Conservation (phyloP, 1,140 invertebrate species). For the Proctacanthus coquilletti region DNA sequence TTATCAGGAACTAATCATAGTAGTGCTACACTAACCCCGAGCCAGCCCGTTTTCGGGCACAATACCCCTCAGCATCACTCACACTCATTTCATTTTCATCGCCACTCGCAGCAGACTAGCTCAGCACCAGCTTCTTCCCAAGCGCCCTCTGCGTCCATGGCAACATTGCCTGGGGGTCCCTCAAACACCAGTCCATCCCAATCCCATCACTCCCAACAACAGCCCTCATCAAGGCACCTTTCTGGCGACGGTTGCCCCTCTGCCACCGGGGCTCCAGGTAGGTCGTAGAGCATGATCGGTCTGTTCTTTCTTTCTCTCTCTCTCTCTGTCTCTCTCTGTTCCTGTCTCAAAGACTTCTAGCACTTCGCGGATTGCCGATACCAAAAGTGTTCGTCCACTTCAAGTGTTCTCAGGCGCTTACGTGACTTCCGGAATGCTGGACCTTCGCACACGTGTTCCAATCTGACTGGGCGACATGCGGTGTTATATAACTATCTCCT, state of each 20-base stretch:
- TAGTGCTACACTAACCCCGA: conserved; percentile 13
- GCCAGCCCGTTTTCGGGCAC: conserved; percentile 3
- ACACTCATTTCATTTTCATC: conserved; percentile 10
- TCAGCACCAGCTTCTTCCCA: background rate
- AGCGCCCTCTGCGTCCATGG: background rate
- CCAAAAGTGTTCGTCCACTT: too few species aligned
- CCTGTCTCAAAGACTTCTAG: too few species aligned
- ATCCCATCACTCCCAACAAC: background rate
- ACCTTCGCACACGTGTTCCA: too few species aligned
- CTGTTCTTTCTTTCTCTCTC: background rate
- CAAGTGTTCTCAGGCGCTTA: too few species aligned
- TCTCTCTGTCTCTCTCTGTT: too few species aligned
- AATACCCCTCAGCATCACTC: conserved; percentile 11
- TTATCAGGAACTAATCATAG: conserved; percentile 38
- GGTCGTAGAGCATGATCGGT: conserved; percentile 29
- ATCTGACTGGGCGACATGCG: too few species aligned
- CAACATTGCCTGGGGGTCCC: too few species aligned
- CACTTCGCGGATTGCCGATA: background rate
- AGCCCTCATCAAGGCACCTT: background rate
- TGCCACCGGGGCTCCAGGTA: conserved; percentile 25
- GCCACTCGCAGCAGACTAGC: background rate
- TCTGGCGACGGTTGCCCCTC: conserved; percentile 7
- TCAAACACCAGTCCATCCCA: too few species aligned
- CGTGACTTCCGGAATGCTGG: too few species aligned
- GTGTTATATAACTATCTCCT: too few species aligned